phyloP scores from a whole-genome alignment of 2,888 invertebrate species.

The Ephialtes manifestator region DNA sequence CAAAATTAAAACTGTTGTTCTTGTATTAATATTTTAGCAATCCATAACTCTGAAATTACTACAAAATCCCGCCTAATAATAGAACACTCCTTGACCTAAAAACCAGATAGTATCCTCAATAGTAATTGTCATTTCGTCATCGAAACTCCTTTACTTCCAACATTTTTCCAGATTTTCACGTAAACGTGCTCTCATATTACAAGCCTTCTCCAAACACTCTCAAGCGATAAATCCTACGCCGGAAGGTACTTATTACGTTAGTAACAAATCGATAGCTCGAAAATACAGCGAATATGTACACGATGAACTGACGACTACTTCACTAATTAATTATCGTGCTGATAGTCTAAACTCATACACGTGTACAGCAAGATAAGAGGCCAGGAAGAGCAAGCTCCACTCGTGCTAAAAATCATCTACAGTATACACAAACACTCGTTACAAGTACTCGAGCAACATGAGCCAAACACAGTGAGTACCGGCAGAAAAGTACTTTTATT shows the following conservation, averaged over 20 bases:
- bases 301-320: constrained; percentile 29
- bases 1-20: no score
- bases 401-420: constrained; percentile 16
- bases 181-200: neutral
- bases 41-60: no score
- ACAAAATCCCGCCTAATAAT: no score
- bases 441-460: constrained; percentile 34
- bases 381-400: constrained; percentile 8
- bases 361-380: neutral
- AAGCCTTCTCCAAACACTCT: constrained; percentile 12
- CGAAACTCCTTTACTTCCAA: neutral
- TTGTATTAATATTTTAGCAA: no score
- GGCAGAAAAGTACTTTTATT: constrained; percentile 10
- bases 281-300: neutral
- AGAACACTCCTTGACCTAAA: no score
- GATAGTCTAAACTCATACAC: neutral
- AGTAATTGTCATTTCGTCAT: neutral
- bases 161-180: neutral
- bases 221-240: neutral
- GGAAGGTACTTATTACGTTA: neutral
- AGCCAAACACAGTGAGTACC: constrained; percentile 26
- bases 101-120: no score
- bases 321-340: constrained; percentile 57
- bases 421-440: constrained; percentile 29
- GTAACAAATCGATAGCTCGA: neutral